A percentile compares a stretch with the other conserved stretches of the same genome.
phyloP scores from a whole-genome alignment of 2,888 invertebrate species.

The Luffia ferchaultella region DNA sequence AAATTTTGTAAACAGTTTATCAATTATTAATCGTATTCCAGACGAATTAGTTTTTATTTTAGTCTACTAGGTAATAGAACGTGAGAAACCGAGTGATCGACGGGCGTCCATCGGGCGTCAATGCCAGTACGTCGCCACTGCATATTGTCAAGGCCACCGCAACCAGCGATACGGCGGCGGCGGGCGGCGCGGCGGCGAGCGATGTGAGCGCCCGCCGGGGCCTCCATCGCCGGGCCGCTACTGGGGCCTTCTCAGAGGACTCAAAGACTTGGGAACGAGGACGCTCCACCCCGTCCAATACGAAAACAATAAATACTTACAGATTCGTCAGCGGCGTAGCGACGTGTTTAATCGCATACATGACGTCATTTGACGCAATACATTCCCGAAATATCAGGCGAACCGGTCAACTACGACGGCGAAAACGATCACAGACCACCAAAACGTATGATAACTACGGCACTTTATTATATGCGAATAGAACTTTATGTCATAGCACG shows the following conservation, averaged over 20 bases:
- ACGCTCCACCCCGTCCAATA: too few species aligned
- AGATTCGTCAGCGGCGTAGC: conserved; percentile 60
- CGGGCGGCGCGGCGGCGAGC: background rate
- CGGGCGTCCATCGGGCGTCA: background rate
- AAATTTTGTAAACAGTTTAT: too few species aligned
- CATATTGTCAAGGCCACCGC: background rate
- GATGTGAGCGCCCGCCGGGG: background rate
- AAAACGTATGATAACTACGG: conserved; percentile 46
- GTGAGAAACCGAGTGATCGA: too few species aligned
- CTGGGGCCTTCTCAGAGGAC: too few species aligned
- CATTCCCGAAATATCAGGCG: conserved; percentile 59
- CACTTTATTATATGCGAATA: conserved; percentile 48
- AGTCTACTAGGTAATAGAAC: too few species aligned
- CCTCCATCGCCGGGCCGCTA: conserved; percentile 21
- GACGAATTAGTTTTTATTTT: too few species aligned
- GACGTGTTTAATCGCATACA: conserved; percentile 64
- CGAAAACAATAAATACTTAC: conserved; percentile 67
- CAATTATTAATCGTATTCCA: too few species aligned
- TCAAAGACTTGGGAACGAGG: too few species aligned
- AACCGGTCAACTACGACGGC: conserved; percentile 24
- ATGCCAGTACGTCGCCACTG: background rate
- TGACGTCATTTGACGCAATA: conserved; percentile 67
- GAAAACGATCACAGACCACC: conserved; percentile 20
- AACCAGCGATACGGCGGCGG: background rate
- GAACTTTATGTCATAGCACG: conserved; percentile 52